phyloP scores from a whole-genome alignment of 2,113 vertebrate genomes.

The Opisthocomus hoazin region DNA sequence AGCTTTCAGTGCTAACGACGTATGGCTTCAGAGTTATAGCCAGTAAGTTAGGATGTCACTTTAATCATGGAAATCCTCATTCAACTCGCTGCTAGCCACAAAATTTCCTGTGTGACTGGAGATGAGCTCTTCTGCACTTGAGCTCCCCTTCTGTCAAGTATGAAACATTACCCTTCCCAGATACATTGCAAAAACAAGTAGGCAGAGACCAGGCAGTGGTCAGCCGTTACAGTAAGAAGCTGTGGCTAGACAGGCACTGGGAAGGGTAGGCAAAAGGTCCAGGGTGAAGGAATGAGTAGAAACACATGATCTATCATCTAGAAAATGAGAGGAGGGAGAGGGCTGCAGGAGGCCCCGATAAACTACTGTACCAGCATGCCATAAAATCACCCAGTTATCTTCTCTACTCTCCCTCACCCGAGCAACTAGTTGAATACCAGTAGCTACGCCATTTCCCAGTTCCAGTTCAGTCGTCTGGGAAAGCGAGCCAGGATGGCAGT shows the following conservation, averaged over 20 bases:
- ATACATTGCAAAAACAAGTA: not conserved
- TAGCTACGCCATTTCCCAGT: not conserved
- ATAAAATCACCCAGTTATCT: not conserved
- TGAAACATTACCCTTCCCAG: not conserved
- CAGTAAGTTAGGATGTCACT: not conserved
- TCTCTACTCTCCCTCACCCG: not conserved
- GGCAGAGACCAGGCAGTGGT: not conserved
- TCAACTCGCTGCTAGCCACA: not conserved
- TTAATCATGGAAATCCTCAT: not conserved
- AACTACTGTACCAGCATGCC: not conserved
- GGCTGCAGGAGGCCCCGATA: not conserved
- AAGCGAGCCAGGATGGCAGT: not conserved
- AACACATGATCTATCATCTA: not conserved
- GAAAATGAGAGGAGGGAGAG: not conserved
- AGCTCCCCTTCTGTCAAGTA: not conserved
- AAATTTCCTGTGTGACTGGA: not conserved
- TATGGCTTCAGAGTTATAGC: not conserved
- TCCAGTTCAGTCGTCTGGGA: not conserved
- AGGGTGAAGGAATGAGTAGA: not conserved
- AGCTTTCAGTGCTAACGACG: not conserved
- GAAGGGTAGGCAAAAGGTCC: not conserved
- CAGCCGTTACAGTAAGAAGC: not conserved
- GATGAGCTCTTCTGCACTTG: not conserved
- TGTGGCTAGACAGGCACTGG: not conserved
- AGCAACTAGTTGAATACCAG: not conserved